A percentile compares a stretch with the other conserved stretches of the same genome.
These are phyloP conservation scores for Thaumetopoea pityocampa DNA, from an alignment of 1,140 invertebrate species.

Conservation along the genomic window DNA sequence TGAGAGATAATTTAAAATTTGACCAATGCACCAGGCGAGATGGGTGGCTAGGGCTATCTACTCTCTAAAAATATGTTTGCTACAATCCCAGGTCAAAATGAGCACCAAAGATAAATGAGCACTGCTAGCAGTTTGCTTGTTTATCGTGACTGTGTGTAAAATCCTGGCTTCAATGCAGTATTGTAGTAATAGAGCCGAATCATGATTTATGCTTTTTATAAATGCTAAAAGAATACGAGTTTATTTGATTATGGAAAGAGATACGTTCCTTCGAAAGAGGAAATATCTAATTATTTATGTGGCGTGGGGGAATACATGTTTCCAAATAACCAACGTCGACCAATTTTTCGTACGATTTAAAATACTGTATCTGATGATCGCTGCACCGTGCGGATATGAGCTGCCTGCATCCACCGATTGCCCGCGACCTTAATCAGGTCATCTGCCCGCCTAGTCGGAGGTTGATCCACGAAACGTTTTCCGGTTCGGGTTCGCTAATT, in stretches of 20 bases:
- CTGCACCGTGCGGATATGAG: too few species aligned
- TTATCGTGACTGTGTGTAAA: neutral
- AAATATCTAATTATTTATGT: neutral
- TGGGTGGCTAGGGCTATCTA: slow-evolving; percentile 61
- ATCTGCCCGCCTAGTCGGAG: too few species aligned
- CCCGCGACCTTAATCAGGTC: too few species aligned
- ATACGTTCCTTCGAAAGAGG: slow-evolving; percentile 1
- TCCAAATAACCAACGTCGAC: too few species aligned
- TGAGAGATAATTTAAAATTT: slow-evolving; percentile 42
- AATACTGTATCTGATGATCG: too few species aligned
- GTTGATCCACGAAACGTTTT: too few species aligned
- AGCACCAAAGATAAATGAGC: neutral
- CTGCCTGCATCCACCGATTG: too few species aligned
- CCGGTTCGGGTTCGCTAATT: neutral
- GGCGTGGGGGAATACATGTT: too few species aligned
- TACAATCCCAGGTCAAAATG: neutral
- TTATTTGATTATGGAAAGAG: slow-evolving; percentile 1
- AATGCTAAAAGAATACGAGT: neutral
- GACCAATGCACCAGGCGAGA: slow-evolving; percentile 48
- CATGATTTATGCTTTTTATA: slow-evolving; percentile 3
- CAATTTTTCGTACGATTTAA: too few species aligned
- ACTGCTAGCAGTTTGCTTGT: neutral
- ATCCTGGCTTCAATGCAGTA: neutral
- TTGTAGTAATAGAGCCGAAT: neutral
- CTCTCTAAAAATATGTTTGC: slow-evolving; percentile 43